Evolutionary conservation across 2,888 invertebrate species (phyloP).

Genomic region (Drosophila greeni): DNA sequence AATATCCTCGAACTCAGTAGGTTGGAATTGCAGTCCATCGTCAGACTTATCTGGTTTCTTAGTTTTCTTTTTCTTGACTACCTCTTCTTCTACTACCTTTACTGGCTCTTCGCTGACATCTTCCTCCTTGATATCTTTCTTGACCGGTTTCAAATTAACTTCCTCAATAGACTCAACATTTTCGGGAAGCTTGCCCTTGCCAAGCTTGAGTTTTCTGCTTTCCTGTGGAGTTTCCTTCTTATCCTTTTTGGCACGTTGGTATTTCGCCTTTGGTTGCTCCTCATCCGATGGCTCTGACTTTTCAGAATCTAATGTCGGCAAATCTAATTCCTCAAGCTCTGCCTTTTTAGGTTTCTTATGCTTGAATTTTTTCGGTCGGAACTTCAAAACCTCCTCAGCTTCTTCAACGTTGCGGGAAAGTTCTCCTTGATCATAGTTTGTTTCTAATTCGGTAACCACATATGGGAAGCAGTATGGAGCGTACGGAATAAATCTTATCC

Average conservation of each 20-base stretch:
- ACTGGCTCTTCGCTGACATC: conserved; percentile 28
- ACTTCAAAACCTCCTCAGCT: conserved; percentile 83
- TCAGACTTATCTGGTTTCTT: conserved; percentile 55
- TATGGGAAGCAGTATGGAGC: conserved; percentile 80
- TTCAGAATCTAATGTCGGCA: conserved; percentile 68
- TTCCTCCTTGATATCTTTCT: conserved; percentile 40
- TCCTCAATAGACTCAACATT: conserved; percentile 74
- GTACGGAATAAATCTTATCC: conserved; percentile 83
- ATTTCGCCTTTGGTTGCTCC: conserved; percentile 75
- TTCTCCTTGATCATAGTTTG: conserved; percentile 82
- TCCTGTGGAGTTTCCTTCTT: conserved; percentile 57
- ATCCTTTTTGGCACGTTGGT: conserved; percentile 71
- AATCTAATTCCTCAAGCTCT: conserved; percentile 81
- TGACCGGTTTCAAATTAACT: conserved; percentile 73
- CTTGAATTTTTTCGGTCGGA: conserved; percentile 81
- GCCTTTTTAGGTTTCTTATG: conserved; percentile 81
- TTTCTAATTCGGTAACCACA: conserved; percentile 75
- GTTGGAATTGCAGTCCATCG: conserved; percentile 53
- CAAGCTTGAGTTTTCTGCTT: conserved; percentile 67
- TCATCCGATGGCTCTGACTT: conserved; percentile 53
- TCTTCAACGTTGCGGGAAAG: conserved; percentile 85
- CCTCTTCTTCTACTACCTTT: conserved; percentile 48
- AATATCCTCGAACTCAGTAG: conserved; percentile 41
- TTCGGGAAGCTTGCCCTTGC: conserved; percentile 73
- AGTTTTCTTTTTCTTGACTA: conserved; percentile 54